Base-by-base conservation (phyloP, 2,888 invertebrate species). In the Caenorhabditis macrosperma region DNA sequence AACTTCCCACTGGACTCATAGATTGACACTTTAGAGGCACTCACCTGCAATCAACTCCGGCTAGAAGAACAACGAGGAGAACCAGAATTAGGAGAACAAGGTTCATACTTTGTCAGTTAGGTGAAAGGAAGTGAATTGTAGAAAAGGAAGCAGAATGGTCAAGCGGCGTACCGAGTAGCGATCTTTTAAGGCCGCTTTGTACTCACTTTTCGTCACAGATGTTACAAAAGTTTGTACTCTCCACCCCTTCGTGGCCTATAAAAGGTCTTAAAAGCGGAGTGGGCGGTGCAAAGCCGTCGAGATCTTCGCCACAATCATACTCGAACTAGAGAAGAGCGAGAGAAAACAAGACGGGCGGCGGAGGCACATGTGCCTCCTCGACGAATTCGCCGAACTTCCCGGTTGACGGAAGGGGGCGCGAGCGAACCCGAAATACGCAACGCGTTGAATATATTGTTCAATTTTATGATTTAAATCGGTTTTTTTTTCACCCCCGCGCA, bases 171-270 rank as follows among this genome's bases (percentile, higher is more conserved):
- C 60, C 52, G 68, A 61, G 38, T 68, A 35, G 46, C 72, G 55
- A 72, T 72, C 63, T 72, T 72, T 63, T 63, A 72, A 72, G 57
- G 72, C 72, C 63, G 63, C 44, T 63, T 63, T 63, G 63, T 72
- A 72, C 72, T 57, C 72, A 48, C 26, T 50, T 63, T 72, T 72
- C 41, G 74, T 41, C 74, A 74, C 74, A 64, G 74, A 74, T 74
- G 57, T 74, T 66, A 64, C 50, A 64, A 74, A 74, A 64, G 64
- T 74, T 74, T 64, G 74, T 74, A 74, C 74, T 74, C 74, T 74
- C 74, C 74, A 74, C 74, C 74, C 74, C 64, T 64, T 74, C 50
- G 57, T 74, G 64, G 74, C 74, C 74, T 74, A 64, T 74, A 74
- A 74, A 74, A 74, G 64, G 74, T 74, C 74, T 74, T 74, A 74